Evolutionary conservation across 1,140 invertebrate genomes (phyloP), one percentile per base, ranked within the genome.

Genomic region (Periplaneta americana): DNA sequence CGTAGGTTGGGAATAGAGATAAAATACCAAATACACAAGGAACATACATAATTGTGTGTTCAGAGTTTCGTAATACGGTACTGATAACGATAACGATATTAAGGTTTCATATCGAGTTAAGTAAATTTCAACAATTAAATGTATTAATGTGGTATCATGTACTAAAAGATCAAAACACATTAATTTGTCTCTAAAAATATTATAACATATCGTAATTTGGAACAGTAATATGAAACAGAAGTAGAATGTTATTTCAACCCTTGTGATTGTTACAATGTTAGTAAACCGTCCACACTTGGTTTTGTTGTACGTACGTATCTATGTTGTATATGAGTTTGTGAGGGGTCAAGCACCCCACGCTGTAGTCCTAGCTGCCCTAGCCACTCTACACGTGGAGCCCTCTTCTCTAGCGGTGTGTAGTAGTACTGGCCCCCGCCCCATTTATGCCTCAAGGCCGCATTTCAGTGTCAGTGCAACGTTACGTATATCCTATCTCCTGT

Each of bases 321-420:
- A 48, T 48, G 39, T 48, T 48, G 39, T 48, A 66, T 28, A n/a
- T 36, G 77, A 36, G 34, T 36, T 78, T 28, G 77, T 78, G 31
- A 78, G 36, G 77, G 77, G 77, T 78, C 77, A 78, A 78, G 35
- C 77, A 78, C 77, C 77, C 77, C 77, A 78, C 77, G 77, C 77
- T 35, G n/a, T 34, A 34, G 34, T 34, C 34, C n/a, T 34, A 78
- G 77, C 77, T 78, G 77, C 77, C 77, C 77, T 78, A 78, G 77
- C 77, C 77, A 78, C 35, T 37, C 28, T 37, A 78, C 77, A 78
- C 77, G 77, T 78, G 77, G 77, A 78, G 33, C 35, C 77, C 77
- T 48, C 77, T 31, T 78, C 77, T 78, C 34, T 78, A 78, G 39
- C 39, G n/a, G 37, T 39, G 37, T 39, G 37, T 39, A 2, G 37